phyloP scores from a whole-genome alignment of 2,888 invertebrate species.

The Eupithecia subumbrata region DNA sequence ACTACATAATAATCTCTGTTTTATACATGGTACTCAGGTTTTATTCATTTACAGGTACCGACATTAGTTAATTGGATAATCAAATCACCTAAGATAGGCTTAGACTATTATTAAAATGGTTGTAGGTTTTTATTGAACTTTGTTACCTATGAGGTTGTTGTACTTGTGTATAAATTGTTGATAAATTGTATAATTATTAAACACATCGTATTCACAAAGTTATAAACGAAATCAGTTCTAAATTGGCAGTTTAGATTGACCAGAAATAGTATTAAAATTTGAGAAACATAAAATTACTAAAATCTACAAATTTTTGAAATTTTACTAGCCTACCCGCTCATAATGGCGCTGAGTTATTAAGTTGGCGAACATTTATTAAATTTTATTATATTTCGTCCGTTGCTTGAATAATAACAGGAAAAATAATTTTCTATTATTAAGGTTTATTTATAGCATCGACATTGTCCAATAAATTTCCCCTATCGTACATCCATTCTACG shows the following conservation, averaged over 20 bases:
- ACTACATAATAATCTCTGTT: background rate
- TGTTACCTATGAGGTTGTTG: background rate
- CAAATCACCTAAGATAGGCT: background rate
- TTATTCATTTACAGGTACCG: background rate
- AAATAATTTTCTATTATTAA: background rate
- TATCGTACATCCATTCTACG: background rate
- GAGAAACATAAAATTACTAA: too few relatives aligned
- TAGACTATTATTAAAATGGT: background rate
- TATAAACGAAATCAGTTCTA: background rate
- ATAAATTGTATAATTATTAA: background rate
- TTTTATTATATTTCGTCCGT: background rate
- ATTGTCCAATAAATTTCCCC: background rate
- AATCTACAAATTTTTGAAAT: too few relatives aligned
- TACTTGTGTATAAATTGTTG: background rate
- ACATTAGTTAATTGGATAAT: background rate
- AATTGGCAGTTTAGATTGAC: background rate
- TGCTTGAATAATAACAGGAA: background rate
- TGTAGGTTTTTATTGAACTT: background rate
- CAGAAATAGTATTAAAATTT: too few relatives aligned
- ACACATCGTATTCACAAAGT: background rate
- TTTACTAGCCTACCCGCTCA: too few relatives aligned
- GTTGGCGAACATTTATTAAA: background rate
- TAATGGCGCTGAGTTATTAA: background rate
- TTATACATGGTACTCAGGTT: background rate
- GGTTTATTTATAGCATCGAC: background rate